A percentile compares a stretch with the other conserved stretches of the same genome.
Conservation (phyloP, 1,140 invertebrate species). For the Nasonia longicornis region DNA sequence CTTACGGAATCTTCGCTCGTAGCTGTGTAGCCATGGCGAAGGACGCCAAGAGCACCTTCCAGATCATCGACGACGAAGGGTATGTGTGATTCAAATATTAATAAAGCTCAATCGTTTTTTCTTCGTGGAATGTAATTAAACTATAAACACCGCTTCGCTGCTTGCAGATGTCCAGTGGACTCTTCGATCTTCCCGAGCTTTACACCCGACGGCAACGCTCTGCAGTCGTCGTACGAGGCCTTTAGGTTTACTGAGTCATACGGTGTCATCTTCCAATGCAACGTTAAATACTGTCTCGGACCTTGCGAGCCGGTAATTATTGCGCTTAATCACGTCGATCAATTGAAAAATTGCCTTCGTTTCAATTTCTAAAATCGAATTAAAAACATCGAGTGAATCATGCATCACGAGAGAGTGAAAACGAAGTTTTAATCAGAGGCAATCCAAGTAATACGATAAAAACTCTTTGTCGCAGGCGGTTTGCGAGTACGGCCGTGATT, state of each 20-base stretch:
- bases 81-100: slow-evolving; percentile 56
- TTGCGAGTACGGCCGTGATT: slow-evolving; percentile 89
- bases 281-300: slow-evolving; percentile 95
- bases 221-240: slow-evolving; percentile 93
- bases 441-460: slow-evolving; percentile 1
- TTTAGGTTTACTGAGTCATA: slow-evolving; percentile 97
- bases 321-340: neutral
- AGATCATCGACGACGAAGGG: slow-evolving; percentile 96
- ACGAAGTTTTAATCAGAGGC: no score
- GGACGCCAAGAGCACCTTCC: slow-evolving; percentile 94
- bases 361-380: neutral
- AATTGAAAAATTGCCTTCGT: neutral
- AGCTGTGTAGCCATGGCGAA: slow-evolving; percentile 97
- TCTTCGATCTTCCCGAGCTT: slow-evolving; percentile 93
- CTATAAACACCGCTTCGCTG: slow-evolving; percentile 6
- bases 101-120: neutral
- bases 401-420: no score
- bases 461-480: slow-evolving; percentile 74
- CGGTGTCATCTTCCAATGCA: slow-evolving; percentile 97
- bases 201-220: slow-evolving; percentile 86
- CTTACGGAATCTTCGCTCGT: slow-evolving; percentile 94
- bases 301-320: slow-evolving; percentile 88
- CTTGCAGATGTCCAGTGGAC: slow-evolving; percentile 87
- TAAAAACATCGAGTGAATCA: neutral
- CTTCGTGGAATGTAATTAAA: neutral